A percentile compares a stretch with the other conserved stretches of the same genome.
Evolutionary conservation across 1,140 invertebrate species (phyloP).

Genomic region (Eurosta solidaginis): DNA sequence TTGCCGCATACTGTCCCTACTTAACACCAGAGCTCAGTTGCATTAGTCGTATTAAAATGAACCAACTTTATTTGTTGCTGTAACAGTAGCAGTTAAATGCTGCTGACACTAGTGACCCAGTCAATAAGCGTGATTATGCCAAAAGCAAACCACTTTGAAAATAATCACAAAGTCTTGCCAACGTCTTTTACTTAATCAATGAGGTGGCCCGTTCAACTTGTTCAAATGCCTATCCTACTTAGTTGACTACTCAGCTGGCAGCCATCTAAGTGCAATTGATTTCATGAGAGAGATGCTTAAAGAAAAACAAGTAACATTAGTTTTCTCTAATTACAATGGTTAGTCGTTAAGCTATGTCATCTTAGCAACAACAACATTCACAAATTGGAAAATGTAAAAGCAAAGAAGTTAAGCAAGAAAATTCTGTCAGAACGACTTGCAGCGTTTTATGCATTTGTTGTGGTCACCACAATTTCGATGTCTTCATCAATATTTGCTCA

Average conservation of each 20-base stretch:
- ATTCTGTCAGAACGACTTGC: too few relatives aligned
- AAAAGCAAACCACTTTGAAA: neutral
- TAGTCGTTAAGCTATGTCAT: neutral
- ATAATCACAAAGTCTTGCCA: neutral
- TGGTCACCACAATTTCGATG: too few relatives aligned
- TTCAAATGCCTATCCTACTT: neutral
- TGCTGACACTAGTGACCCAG: constrained; percentile 15
- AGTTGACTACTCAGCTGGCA: neutral
- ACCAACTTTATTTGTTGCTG: neutral
- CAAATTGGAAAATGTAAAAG: too few relatives aligned
- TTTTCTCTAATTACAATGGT: neutral
- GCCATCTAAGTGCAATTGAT: neutral
- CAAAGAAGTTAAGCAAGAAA: too few relatives aligned
- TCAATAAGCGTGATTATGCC: constrained; percentile 10
- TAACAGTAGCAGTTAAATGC: neutral
- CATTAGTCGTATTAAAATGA: neutral
- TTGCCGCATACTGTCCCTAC: too few relatives aligned
- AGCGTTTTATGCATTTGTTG: too few relatives aligned
- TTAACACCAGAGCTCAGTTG: neutral
- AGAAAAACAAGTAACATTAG: neutral
- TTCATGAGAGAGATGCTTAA: neutral
- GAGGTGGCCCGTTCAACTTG: neutral
- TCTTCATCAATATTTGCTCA: too few relatives aligned
- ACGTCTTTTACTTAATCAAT: neutral
- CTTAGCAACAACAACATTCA: neutral